A percentile compares a stretch with the other conserved stretches of the same genome.
Conservation (phyloP, 1,140 invertebrate species). For the Schlechtendalia chinensis region DNA sequence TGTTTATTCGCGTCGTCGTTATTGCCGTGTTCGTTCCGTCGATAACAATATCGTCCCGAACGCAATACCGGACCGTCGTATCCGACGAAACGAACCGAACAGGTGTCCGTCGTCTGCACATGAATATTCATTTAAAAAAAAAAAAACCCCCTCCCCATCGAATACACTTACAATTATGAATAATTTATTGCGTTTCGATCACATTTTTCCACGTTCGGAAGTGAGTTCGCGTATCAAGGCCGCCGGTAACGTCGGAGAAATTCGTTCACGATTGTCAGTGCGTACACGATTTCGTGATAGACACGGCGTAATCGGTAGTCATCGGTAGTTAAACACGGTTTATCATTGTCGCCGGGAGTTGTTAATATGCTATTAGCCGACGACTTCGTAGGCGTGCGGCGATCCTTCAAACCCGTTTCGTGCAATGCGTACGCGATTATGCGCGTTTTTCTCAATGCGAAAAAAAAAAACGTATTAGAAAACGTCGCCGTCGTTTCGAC, state of each 20-base stretch:
- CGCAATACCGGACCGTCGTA: background rate
- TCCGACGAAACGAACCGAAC: slow-evolving; percentile 2
- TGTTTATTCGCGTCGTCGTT: background rate
- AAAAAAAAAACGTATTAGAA: too few species aligned
- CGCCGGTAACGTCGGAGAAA: background rate
- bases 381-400: too few species aligned
- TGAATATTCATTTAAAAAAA: slow-evolving; percentile 21
- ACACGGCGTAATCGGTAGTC: background rate
- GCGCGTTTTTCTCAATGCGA: too few species aligned
- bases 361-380: background rate
- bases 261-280: background rate
- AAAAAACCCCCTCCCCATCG: background rate
- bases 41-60: background rate
- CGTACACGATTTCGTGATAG: too few species aligned
- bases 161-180: background rate
- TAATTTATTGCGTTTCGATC: background rate
- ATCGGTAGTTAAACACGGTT: background rate
- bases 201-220: background rate
- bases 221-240: slow-evolving; percentile 30
- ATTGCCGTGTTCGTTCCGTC: background rate
- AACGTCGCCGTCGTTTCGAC: too few species aligned
- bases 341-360: background rate
- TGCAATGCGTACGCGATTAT: too few species aligned
- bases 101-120: background rate
- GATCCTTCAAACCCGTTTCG: too few species aligned